Base-by-base conservation (phyloP, 2,113 vertebrate species). In the Phodopus roborovskii region DNA sequence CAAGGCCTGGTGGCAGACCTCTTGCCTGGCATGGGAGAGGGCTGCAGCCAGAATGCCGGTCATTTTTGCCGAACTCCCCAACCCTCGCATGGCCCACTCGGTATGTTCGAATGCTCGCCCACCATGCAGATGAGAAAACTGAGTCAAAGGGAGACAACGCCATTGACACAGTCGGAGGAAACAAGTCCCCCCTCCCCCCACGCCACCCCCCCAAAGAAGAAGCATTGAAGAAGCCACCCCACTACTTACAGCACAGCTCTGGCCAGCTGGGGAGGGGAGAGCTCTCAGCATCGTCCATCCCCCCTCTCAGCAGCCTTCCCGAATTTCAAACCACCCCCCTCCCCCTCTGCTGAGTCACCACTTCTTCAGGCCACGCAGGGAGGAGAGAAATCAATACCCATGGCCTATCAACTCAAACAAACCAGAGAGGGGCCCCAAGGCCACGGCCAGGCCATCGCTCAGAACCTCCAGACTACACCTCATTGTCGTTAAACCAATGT, bases 401-500 rank as follows among this genome's bases (percentile, higher is more conserved):
- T 88, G 36, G 45, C 89, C 89, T 93, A 96, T 96, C 95, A 95
- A 56, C 75, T 91, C 95, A 94, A 96, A 95, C 92, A 91, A 92
- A 90, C 66, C 4, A 12, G 42, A 24, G n/a, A 1, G 30, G 30
- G 1, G 60, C 82, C 36, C 75, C 0, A 2, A 95, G 19, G 19
- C 58, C 58, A 17, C 58, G 85, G 81, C 91, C 71, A 73, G 17
- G 71, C 22, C 20, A 77, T 75, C 42, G 53, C 53, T 75, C 83
- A n/a, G 33, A 93, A 95, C n/a, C 26, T 58, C 92, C 19, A 79
- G 92, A 64, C 33, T 81, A 88, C 77, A 83, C 64, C 95, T 95
- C 95, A 95, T 64, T 92, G 90, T 33, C n/a, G 62, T 53, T 93
- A 81, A 39, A 95, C 77, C 75, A 74, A 85, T 58, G 71, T 39